A percentile compares a stretch with the other conserved stretches of the same genome.
Evolutionary conservation across 2,113 vertebrate genomes (phyloP).

Genomic region (Misgurnus anguillicaudatus): DNA sequence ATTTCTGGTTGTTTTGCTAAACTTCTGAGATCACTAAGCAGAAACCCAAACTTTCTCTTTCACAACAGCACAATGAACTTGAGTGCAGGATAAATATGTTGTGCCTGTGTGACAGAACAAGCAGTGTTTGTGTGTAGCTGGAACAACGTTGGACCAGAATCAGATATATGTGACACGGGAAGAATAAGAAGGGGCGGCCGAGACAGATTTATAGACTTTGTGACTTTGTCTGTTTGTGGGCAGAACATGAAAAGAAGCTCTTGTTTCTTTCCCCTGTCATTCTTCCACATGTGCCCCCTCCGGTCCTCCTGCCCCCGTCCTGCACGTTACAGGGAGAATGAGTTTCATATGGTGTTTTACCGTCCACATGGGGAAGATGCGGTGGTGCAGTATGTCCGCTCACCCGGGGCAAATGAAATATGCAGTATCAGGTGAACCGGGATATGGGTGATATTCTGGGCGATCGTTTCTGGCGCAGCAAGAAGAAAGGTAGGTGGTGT

Average conservation of each 20-base stretch:
- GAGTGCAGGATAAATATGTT: slow-evolving; percentile 55
- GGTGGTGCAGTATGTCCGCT: slow-evolving; percentile 31
- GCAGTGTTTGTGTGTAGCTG: slow-evolving; percentile 51
- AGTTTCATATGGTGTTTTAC: slow-evolving; percentile 56
- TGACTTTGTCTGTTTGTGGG: slow-evolving; percentile 67
- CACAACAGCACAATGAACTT: slow-evolving; percentile 48
- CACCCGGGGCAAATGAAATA: background rate
- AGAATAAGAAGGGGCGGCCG: slow-evolving; percentile 25
- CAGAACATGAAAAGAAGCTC: slow-evolving; percentile 73
- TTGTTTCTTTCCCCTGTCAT: slow-evolving; percentile 68
- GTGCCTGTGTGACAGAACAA: slow-evolving; percentile 60
- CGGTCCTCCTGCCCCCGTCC: slow-evolving; percentile 38
- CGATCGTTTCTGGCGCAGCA: slow-evolving; percentile 78
- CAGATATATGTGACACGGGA: slow-evolving; percentile 65
- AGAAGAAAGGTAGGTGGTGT: slow-evolving; percentile 74
- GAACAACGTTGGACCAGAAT: slow-evolving; percentile 56
- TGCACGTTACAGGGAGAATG: slow-evolving; percentile 46
- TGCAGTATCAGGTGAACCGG: slow-evolving; percentile 46
- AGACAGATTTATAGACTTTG: slow-evolving; percentile 72
- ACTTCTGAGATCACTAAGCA: background rate
- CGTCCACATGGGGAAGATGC: slow-evolving; percentile 28
- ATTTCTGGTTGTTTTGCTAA: slow-evolving; percentile 3
- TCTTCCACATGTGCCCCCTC: slow-evolving; percentile 45
- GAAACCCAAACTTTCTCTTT: slow-evolving; percentile 25
- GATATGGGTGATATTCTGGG: slow-evolving; percentile 70